Conservation (phyloP, 2,888 invertebrate genomes). For the Pyralis farinalis region DNA sequence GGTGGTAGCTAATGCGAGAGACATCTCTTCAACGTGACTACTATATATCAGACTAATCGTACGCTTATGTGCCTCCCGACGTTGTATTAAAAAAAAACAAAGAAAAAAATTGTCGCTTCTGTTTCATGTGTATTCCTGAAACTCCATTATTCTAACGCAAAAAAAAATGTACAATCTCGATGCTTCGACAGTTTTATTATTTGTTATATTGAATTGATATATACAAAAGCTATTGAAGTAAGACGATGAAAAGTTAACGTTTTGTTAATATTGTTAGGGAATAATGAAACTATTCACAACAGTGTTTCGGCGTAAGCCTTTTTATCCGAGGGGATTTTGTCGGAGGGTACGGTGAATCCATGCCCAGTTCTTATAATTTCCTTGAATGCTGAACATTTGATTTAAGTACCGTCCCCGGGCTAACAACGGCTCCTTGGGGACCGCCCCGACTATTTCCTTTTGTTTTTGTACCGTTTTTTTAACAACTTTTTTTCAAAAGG, state of each 20-base stretch:
- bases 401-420: slow-evolving; percentile 76
- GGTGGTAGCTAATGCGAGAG: too few relatives aligned
- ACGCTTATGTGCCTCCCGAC: too few relatives aligned
- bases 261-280: slow-evolving; percentile 24
- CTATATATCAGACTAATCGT: too few relatives aligned
- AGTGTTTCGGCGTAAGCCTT: slow-evolving; percentile 53
- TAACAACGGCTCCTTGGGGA: slow-evolving; percentile 64
- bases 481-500: slow-evolving; percentile 68
- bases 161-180: too few relatives aligned
- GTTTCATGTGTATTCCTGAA: too few relatives aligned
- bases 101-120: too few relatives aligned
- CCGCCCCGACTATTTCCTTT: slow-evolving; percentile 76
- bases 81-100: too few relatives aligned
- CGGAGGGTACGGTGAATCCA: slow-evolving; percentile 53
- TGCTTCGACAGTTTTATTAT: too few relatives aligned
- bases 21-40: too few relatives aligned
- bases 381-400: slow-evolving; percentile 77
- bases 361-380: slow-evolving; percentile 75
- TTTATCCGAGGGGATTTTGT: slow-evolving; percentile 54
- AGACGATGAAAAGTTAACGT: background rate
- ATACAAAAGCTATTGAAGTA: too few relatives aligned
- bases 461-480: slow-evolving; percentile 71
- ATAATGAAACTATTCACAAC: slow-evolving; percentile 49
- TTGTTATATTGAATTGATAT: too few relatives aligned
- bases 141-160: too few relatives aligned